Percentiles rank a stretch among this genome's conserved stretches.
These are phyloP conservation scores for Anodontia alba DNA, from an alignment of 2,888 invertebrate genomes.

Conservation along the genomic window DNA sequence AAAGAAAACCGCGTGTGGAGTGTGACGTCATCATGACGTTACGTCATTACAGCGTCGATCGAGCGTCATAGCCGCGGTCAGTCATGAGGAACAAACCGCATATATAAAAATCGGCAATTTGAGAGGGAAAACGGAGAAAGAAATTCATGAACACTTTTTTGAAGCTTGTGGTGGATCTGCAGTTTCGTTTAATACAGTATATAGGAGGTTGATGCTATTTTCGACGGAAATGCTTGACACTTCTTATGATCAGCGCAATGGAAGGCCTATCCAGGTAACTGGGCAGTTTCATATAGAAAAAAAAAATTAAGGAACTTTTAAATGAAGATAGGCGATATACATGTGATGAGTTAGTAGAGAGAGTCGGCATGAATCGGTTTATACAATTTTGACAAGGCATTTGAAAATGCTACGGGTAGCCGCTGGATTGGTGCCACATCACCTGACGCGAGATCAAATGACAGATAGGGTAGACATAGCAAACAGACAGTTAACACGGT, in stretches of 20 bases:
- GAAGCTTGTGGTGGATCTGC: not conserved
- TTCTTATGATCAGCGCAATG: not conserved
- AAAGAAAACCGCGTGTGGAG: not conserved
- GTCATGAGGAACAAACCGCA: not conserved
- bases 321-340: slow-evolving; percentile 1
- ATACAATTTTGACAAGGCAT: slow-evolving; percentile 1
- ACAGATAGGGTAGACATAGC: not conserved
- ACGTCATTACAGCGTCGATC: slow-evolving; percentile 5
- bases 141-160: not conserved
- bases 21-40: not conserved
- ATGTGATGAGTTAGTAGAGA: slow-evolving; percentile 1
- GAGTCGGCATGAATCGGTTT: not conserved
- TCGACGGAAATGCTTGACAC: not conserved
- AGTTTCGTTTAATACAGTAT: not conserved
- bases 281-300: not conserved
- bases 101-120: not conserved
- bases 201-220: not conserved
- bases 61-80: not conserved
- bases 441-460: not conserved
- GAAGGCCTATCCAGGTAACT: not conserved
- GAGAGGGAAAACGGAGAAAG: not conserved
- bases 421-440: not conserved
- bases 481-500: not conserved
- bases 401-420: not conserved
- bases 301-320: not conserved